Conservation (phyloP, 2,888 invertebrate species). For the Argyra leucocephala region DNA sequence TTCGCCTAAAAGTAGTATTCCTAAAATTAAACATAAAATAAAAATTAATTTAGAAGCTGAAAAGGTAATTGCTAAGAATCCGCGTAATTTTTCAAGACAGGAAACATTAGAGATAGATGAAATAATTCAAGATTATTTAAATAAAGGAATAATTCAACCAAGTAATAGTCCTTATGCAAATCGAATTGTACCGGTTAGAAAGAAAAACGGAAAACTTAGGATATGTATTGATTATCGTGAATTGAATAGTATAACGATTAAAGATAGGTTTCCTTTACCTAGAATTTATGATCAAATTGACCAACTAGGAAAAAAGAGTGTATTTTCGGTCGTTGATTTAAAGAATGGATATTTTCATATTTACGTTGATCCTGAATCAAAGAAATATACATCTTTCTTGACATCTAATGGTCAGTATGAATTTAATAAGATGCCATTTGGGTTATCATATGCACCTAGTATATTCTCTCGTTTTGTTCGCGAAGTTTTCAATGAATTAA, state of each 20-base stretch:
- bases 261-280: constrained; percentile 35
- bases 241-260: constrained; percentile 33
- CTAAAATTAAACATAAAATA: background rate
- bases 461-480: no score
- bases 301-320: constrained; percentile 22
- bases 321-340: background rate
- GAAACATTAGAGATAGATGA: constrained; percentile 28
- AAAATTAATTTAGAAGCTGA: constrained; percentile 31
- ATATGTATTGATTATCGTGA: constrained; percentile 38
- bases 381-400: background rate
- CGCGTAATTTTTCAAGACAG: constrained; percentile 25
- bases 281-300: constrained; percentile 36
- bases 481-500: no score
- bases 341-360: constrained; percentile 7
- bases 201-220: constrained; percentile 19
- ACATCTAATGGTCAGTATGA: background rate
- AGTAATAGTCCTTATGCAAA: constrained; percentile 30
- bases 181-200: constrained; percentile 23
- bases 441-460: no score
- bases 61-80: constrained; percentile 26
- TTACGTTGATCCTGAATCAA: no score
- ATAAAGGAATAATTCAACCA: constrained; percentile 29
- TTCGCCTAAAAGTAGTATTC: background rate
- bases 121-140: constrained; percentile 30
- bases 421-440: background rate